Evolutionary conservation across 2,888 invertebrate species (phyloP).

Genomic region (Linnaemya tessellans): DNA sequence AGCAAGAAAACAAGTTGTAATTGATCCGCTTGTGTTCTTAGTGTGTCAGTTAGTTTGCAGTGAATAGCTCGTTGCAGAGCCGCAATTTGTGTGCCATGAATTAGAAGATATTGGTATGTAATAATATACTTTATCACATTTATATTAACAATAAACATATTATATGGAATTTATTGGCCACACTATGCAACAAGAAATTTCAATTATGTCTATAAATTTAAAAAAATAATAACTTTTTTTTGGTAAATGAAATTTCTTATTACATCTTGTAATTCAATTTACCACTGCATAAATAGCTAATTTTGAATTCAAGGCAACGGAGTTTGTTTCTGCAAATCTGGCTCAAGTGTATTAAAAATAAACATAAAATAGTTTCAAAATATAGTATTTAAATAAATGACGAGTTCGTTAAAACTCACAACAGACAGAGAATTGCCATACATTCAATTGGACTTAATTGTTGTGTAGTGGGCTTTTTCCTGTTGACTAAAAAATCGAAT

Average conservation of each 20-base stretch:
- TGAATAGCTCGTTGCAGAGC: not conserved
- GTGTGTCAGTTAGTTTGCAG: constrained; percentile 35
- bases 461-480: too few species aligned
- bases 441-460: not conserved
- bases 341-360: not conserved
- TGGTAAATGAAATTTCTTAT: too few species aligned
- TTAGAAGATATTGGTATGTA: constrained; percentile 2
- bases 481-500: too few species aligned
- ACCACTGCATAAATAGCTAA: too few species aligned
- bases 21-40: constrained; percentile 18
- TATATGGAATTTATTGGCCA: constrained; percentile 12
- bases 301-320: not conserved
- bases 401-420: not conserved
- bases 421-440: not conserved
- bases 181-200: too few species aligned
- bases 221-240: too few species aligned
- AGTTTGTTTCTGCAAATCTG: not conserved
- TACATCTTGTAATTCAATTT: too few species aligned
- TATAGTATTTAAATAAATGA: not conserved
- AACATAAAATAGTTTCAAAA: not conserved
- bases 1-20: constrained; percentile 38
- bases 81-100: not conserved
- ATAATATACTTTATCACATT: not conserved
- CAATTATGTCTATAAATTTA: too few species aligned
- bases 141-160: constrained; percentile 25